Evolutionary conservation across 1,140 invertebrate genomes (phyloP).

Genomic region (Drosophila serrata): DNA sequence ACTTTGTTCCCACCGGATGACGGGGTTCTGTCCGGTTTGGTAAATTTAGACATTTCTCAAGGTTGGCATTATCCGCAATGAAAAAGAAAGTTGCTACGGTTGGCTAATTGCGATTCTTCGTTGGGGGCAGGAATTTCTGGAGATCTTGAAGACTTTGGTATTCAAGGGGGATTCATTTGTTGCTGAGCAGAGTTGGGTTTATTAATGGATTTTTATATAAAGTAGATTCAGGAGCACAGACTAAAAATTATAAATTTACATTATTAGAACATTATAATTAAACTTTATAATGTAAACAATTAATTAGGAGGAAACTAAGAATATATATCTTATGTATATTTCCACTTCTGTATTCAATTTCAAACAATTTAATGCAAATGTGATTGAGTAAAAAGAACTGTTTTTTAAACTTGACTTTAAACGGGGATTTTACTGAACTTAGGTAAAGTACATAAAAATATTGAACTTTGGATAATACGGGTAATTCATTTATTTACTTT

Average conservation of each 20-base stretch:
- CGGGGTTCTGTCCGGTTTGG: constrained; percentile 5
- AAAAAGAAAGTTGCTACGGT: constrained; percentile 49
- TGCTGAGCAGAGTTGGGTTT: no score
- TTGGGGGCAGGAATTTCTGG: not conserved
- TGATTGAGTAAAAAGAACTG: not conserved
- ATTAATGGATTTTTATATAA: not conserved
- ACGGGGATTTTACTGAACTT: not conserved
- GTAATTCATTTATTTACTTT: not conserved
- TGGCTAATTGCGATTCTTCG: constrained; percentile 8
- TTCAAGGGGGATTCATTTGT: not conserved
- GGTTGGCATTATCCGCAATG: constrained; percentile 43
- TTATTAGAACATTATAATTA: no score
- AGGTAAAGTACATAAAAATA: not conserved
- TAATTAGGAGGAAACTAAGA: not conserved
- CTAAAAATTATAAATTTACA: no score
- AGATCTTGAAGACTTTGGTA: no score
- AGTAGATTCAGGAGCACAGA: no score
- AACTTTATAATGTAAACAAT: no score
- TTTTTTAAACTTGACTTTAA: not conserved
- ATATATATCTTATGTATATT: not conserved
- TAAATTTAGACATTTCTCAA: constrained; percentile 66
- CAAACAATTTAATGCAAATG: constrained; percentile 1
- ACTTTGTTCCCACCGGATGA: constrained; percentile 17
- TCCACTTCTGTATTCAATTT: not conserved
- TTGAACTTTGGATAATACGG: not conserved